Evolutionary conservation across 2,113 vertebrate species (phyloP).

Genomic region (Lontra canadensis): DNA sequence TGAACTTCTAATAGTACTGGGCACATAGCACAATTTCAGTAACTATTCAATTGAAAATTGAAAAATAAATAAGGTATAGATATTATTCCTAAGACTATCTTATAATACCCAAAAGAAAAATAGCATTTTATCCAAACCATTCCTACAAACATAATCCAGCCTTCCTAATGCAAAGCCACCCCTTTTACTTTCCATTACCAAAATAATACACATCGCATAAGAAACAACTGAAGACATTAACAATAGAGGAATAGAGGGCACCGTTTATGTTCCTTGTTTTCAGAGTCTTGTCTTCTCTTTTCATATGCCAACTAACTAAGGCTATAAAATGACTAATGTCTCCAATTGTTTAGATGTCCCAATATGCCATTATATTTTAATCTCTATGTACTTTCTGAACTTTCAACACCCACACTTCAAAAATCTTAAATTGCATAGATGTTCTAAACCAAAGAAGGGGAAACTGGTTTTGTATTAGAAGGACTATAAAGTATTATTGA

Average conservation of each 20-base stretch:
- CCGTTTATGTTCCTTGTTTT: background rate
- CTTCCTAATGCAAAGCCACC: background rate
- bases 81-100: background rate
- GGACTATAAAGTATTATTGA: background rate
- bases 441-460: background rate
- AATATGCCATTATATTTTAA: background rate
- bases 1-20: background rate
- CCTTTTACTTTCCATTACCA: background rate
- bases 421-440: background rate
- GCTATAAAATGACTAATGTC: background rate
- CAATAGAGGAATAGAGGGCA: background rate
- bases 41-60: background rate
- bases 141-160: background rate
- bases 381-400: background rate
- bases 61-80: background rate
- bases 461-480: background rate
- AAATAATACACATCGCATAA: background rate
- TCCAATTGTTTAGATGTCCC: background rate
- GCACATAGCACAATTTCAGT: background rate
- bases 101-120: background rate
- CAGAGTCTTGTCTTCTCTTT: background rate
- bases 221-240: background rate
- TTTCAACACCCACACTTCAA: background rate
- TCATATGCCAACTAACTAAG: background rate
- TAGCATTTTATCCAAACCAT: background rate